phyloP scores from a whole-genome alignment of 2,113 vertebrate species.

The Castor canadensis region DNA sequence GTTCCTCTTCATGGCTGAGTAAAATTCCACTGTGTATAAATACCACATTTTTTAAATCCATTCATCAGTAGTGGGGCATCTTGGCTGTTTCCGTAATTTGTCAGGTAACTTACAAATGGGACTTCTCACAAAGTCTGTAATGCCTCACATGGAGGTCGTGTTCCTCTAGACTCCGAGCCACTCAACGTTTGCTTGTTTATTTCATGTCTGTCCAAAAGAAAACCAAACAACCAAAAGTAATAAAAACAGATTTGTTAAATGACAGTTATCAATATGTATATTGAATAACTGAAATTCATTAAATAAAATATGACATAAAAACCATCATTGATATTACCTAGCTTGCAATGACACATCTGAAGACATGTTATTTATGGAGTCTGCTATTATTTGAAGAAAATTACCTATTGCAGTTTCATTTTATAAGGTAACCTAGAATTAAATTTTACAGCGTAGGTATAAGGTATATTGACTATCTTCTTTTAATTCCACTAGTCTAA shows the following conservation, averaged over 20 bases:
- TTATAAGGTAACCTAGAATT: conserved; percentile 38
- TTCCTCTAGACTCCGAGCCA: not conserved
- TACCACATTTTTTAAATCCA: no score
- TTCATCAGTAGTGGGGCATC: no score
- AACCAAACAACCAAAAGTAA: not conserved
- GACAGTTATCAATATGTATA: not conserved
- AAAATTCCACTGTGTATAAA: no score
- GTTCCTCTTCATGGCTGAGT: no score
- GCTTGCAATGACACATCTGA: conserved; percentile 23
- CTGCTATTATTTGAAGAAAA: conserved; percentile 57
- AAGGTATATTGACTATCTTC: conserved; percentile 52
- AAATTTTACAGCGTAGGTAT: conserved; percentile 40
- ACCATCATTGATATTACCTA: conserved; percentile 15
- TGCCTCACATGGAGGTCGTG: not conserved
- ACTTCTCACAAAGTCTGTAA: not conserved
- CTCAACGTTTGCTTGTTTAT: not conserved
- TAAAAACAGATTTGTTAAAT: not conserved
- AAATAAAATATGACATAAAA: conserved; percentile 20
- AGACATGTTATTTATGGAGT: conserved; percentile 5
- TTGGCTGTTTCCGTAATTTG: no score
- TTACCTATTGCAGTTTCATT: conserved; percentile 41
- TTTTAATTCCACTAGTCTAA: conserved; percentile 68
- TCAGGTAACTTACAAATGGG: not conserved
- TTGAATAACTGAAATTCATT: conserved; percentile 20
- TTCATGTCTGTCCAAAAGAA: not conserved